phyloP scores from a whole-genome alignment of 2,113 vertebrate species.

The Polypterus bichir region DNA sequence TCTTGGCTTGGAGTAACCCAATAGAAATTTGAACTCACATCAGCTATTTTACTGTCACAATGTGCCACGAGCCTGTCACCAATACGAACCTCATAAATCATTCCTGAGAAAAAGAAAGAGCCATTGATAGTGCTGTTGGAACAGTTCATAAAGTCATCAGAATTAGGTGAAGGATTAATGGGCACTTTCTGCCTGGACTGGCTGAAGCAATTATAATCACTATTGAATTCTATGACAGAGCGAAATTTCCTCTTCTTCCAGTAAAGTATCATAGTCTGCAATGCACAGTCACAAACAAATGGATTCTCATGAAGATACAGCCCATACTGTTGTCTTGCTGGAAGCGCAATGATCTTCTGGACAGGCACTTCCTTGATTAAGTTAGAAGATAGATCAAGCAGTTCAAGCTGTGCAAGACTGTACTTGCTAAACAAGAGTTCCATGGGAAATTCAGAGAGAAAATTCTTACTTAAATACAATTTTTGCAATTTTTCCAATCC shows the following conservation, averaged over 20 bases:
- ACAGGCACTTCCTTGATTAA: conserved; percentile 46
- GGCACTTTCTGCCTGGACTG: conserved; percentile 24
- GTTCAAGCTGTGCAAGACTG: conserved; percentile 47
- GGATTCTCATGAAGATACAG: conserved; percentile 73
- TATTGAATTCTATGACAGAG: conserved; percentile 56
- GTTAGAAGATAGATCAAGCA: conserved; percentile 68
- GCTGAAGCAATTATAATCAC: conserved; percentile 45
- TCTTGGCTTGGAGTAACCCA: conserved; percentile 56
- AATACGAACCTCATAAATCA: conserved; percentile 45
- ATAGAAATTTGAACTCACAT: conserved; percentile 32
- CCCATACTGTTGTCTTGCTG: conserved; percentile 38
- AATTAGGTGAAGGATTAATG: conserved; percentile 33
- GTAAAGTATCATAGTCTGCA: conserved; percentile 56
- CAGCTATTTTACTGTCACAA: conserved; percentile 46
- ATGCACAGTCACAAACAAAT: conserved; percentile 56
- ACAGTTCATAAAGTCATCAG: conserved; percentile 38
- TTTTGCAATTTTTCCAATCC: conserved; percentile 49
- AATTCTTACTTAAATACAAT: conserved; percentile 65
- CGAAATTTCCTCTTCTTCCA: conserved; percentile 63
- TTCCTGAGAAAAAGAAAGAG: conserved; percentile 35
- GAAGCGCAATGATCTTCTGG: conserved; percentile 50
- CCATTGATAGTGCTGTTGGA: conserved; percentile 36
- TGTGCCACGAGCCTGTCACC: conserved; percentile 53
- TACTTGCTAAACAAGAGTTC: conserved; percentile 46
- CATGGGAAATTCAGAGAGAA: conserved; percentile 43